phyloP scores from a whole-genome alignment of 1,140 invertebrate species.

The Megathymus violae region DNA sequence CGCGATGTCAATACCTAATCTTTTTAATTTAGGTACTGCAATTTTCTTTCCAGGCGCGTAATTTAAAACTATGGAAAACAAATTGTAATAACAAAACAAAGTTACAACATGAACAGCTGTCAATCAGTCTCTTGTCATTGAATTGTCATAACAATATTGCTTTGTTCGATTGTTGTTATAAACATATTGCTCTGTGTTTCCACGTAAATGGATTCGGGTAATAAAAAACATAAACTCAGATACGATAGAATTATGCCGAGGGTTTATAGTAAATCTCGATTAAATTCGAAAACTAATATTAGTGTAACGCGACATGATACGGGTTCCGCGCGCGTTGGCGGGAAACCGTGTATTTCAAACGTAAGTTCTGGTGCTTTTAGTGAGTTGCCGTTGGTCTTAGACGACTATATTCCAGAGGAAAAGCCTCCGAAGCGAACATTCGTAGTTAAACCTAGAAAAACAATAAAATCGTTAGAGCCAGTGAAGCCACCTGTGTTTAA shows the following conservation, averaged over 20 bases:
- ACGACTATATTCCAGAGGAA: constrained; percentile 61
- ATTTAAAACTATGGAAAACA: no score
- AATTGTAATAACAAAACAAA: no score
- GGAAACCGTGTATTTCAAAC: constrained; percentile 63
- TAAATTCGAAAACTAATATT: constrained; percentile 48
- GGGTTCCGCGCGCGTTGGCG: constrained; percentile 57
- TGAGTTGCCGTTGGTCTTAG: constrained; percentile 67
- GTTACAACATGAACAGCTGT: constrained; percentile 13
- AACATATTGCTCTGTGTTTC: constrained; percentile 25
- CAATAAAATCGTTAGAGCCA: constrained; percentile 62
- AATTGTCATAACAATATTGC: neutral
- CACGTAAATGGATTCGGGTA: constrained; percentile 44
- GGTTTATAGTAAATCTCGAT: constrained; percentile 47
- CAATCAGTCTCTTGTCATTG: constrained; percentile 2
- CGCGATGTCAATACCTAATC: no score
- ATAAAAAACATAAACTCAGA: constrained; percentile 45
- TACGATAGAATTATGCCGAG: constrained; percentile 71
- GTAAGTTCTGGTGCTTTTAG: constrained; percentile 54
- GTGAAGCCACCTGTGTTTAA: constrained; percentile 43
- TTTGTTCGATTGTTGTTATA: constrained; percentile 26
- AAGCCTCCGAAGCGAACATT: constrained; percentile 44
- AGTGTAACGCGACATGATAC: constrained; percentile 59
- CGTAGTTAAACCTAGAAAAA: constrained; percentile 64
- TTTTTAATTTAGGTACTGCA: no score
- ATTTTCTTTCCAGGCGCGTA: no score